Percentiles rank a stretch among this genome's conserved stretches.
These are phyloP conservation scores for Myioborus miniatus DNA, from an alignment of 2,797 vertebrate genomes.

Conservation along the genomic window DNA sequence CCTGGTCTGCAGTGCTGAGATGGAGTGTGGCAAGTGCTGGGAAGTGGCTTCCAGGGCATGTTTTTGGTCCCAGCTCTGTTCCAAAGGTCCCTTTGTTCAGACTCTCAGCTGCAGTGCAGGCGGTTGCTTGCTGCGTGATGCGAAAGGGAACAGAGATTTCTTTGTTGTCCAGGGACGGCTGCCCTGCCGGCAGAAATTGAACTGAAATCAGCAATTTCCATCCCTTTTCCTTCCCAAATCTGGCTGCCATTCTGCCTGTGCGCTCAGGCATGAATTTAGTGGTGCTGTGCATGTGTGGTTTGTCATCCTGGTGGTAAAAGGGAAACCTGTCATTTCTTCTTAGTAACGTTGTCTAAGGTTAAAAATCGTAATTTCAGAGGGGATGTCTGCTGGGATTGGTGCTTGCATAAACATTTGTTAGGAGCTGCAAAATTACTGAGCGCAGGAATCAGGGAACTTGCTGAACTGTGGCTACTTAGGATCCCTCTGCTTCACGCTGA, in stretches of 20 bases:
- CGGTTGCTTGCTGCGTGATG: background rate
- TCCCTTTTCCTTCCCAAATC: background rate
- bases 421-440: accelerated
- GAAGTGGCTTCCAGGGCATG: background rate
- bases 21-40: background rate
- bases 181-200: background rate
- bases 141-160: conserved; percentile 46
- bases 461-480: background rate
- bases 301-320: background rate
- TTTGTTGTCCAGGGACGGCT: conserved; percentile 42
- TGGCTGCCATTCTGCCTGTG: background rate
- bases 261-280: accelerated
- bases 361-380: accelerated
- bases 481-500: background rate
- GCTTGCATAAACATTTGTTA: background rate
- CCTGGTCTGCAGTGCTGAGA: background rate
- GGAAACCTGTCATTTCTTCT: background rate
- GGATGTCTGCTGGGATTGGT: background rate
- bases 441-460: accelerated
- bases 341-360: accelerated
- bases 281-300: accelerated
- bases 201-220: conserved; percentile 10
- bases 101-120: background rate
- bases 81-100: conserved; percentile 61
- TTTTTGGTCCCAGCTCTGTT: background rate